Conservation (phyloP, 1,140 invertebrate species). For the Drosophila quadrilineata region DNA sequence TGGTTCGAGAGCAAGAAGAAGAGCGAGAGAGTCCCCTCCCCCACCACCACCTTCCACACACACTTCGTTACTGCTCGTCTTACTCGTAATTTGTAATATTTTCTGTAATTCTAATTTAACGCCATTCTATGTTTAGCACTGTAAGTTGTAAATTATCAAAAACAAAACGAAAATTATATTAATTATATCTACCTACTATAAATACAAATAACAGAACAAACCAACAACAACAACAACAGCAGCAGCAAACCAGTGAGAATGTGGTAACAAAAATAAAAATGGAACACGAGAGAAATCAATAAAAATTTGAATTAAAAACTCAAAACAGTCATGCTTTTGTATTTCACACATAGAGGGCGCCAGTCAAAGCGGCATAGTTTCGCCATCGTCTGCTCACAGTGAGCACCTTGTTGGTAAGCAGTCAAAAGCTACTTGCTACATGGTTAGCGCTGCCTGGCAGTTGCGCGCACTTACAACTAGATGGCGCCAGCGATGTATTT, state of each 20-base stretch:
- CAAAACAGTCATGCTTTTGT: neutral
- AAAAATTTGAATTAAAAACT: constrained; percentile 62
- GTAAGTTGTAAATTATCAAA: constrained; percentile 79
- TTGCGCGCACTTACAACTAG: no score
- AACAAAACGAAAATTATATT: no score
- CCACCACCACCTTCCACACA: no score
- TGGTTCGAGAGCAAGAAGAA: neutral
- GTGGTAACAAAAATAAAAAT: constrained; percentile 62
- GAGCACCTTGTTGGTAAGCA: neutral
- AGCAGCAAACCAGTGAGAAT: constrained; percentile 76
- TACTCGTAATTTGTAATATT: neutral
- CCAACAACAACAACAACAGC: constrained; percentile 45
- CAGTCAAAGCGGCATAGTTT: neutral
- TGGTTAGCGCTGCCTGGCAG: no score
- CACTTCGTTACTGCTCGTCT: no score
- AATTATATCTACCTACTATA: constrained; percentile 65
- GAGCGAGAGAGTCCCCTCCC: no score
- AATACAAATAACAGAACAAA: constrained; percentile 40
- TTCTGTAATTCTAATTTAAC: constrained; percentile 73
- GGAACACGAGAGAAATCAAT: no score
- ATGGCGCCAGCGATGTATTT: no score
- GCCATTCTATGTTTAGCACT: constrained; percentile 72
- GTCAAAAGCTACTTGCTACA: constrained; percentile 14
- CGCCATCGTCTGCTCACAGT: neutral
- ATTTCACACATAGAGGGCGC: constrained; percentile 3